Base-by-base conservation (phyloP, 2,797 vertebrate species). In the Poecilia velifera region DNA sequence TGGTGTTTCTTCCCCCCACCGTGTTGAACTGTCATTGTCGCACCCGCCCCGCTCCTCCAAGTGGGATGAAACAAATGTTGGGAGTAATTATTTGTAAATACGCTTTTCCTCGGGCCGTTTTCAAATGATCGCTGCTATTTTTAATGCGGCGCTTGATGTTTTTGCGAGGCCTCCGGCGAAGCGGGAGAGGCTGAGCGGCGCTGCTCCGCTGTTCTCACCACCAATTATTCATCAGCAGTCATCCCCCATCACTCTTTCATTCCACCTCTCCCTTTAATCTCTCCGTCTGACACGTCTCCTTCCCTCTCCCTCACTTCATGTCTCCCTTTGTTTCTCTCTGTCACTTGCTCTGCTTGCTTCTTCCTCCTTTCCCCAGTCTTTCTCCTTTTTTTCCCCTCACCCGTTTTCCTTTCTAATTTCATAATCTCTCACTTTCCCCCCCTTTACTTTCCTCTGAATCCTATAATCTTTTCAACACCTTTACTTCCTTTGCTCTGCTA, bases 71-170 rank as follows among this genome's bases (percentile, higher is more conserved):
- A 87, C 86, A 88, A 87, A 91, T 76, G 85, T 80, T 57, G 83
- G 62, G 85, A 78, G 43, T 88, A 66, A 81, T 89, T 84, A 79
- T 90, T 82, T 87, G 91, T 90, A 90, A 89, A 90, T 77, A 79
- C 73, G 34, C 45, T 59, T 82, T 39, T 79, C 81, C 76, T 4
- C 46, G 0, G 82, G 87, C 84, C 16, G 62, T 86, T 89, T 86
- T 86, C 82, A 86, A 73, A 78, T 85, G 82, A 84, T 77, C 28
- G 47, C 86, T 81, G 79, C 82, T 91, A 84, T 88, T 91, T 88
- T 86, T 83, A 86, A 80, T 74, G 76, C 79, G 1, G 72, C 31
- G 3, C 78, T 83, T 87, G 86, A 90, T 89, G 87, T 87, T 88
- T 87, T 88, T 53, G 7, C 12, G 53, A 85, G 85, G 80, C 89